Evolutionary conservation across 2,797 vertebrate species (phyloP), one percentile per base, ranked within the genome.

Genomic region (Xyrichtys novacula): DNA sequence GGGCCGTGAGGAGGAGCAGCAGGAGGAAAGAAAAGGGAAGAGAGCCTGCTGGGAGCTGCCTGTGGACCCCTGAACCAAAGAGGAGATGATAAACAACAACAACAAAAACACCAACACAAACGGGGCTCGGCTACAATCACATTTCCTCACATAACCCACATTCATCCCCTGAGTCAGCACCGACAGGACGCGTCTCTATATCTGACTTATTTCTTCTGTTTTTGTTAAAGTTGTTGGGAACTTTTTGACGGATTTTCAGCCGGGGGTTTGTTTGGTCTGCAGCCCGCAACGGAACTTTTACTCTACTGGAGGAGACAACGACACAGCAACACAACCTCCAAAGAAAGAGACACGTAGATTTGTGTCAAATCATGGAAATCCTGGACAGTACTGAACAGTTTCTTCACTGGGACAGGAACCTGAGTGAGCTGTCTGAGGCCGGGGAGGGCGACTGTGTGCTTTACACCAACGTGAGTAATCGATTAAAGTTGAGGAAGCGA

Each of bases 371-470:
- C 85, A 98, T 98, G 97, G 97, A 98, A 84, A 95, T 96, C 88
- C 89, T 97, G 91, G 97, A 97, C 79, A 89, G 93, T 65, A 92
- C 85, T 44, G 96, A 98, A 75, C 71, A 93, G 74, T 93, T 96
- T 58, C 86, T 97, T 31, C 96, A 96, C 58, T 98, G 96, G 97
- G 97, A 98, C 90, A 91, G 96, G 74, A 98, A 97, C 88, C 95
- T 98, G 64, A 98, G 97, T 82, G 97, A 98, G 91, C 91, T 98
- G 89, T 98, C 96, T 15, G 97, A 98, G 81, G 83, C 91, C 12
- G 95, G 91, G 1, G 97, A 98, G 34, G 86, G 91, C 61, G 97
- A 98, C 69, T 92, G 88, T 20, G 94, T 94, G 34, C 90, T 96
- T 56, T 96, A 95, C 90, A 96, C 91, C 78, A 98, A 96, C 85